These are phyloP conservation scores for Mesorhabditis belari DNA, from an alignment of 2,888 invertebrate genomes.

Conservation along the genomic window DNA sequence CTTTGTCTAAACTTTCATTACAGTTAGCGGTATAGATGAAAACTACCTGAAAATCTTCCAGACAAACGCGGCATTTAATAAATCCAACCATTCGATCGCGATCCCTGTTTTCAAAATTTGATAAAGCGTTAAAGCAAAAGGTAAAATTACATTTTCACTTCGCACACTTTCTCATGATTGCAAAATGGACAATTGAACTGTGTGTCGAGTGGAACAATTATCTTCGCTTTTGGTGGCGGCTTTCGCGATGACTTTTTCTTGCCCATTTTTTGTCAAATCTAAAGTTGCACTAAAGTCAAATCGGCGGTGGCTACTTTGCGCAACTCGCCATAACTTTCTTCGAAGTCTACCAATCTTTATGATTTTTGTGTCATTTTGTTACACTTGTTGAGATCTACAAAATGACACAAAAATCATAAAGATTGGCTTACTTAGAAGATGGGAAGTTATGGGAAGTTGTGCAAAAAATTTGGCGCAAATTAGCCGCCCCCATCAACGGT, in stretches of 20 bases:
- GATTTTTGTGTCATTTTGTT: no score
- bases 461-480: no score
- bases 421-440: no score
- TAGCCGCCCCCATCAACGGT: no score
- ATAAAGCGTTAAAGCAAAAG: neutral
- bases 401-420: no score
- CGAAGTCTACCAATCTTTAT: no score
- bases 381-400: no score
- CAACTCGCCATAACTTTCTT: no score
- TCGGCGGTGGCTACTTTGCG: no score
- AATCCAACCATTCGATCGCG: slow-evolving; percentile 84
- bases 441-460: no score
- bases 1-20: slow-evolving; percentile 66
- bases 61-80: slow-evolving; percentile 87
- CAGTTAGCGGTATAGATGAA: neutral
- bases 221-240: slow-evolving; percentile 83
- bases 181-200: slow-evolving; percentile 99
- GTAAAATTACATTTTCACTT: slow-evolving; percentile 85
- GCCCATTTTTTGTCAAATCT: slow-evolving; percentile 67
- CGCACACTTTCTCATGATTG: slow-evolving; percentile 97
- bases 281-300: no score
- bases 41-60: slow-evolving; percentile 67
- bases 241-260: slow-evolving; percentile 92
- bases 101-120: slow-evolving; percentile 67
- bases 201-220: slow-evolving; percentile 83